A percentile compares a stretch with the other conserved stretches of the same genome.
Evolutionary conservation across 2,888 invertebrate species (phyloP).

Genomic region (Schizotus pectinicornis): DNA sequence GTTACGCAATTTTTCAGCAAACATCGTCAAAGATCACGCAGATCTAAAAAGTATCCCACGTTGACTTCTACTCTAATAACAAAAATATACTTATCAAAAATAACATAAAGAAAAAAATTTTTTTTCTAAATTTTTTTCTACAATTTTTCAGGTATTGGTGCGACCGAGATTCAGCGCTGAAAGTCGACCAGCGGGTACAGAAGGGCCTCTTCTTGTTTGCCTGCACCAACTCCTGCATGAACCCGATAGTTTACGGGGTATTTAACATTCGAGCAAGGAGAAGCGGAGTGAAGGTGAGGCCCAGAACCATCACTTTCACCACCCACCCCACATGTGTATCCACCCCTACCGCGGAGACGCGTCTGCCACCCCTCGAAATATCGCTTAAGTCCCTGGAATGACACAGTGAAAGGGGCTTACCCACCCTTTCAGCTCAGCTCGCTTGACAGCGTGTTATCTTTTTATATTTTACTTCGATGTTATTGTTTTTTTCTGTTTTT

Average conservation of each 20-base stretch:
- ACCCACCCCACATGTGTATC: constrained; percentile 33
- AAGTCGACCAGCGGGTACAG: constrained; percentile 79
- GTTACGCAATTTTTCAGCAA: too few relatives aligned
- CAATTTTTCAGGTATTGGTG: constrained; percentile 80
- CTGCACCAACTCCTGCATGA: constrained; percentile 95
- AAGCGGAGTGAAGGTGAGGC: constrained; percentile 54
- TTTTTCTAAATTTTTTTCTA: constrained; percentile 5
- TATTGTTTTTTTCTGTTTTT: neutral
- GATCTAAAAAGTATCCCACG: too few relatives aligned
- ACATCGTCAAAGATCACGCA: too few relatives aligned
- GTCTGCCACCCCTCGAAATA: constrained; percentile 48
- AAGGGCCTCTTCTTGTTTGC: constrained; percentile 91
- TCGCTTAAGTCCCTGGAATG: constrained; percentile 49
- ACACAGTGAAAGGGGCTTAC: neutral
- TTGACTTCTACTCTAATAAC: too few relatives aligned
- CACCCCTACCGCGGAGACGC: constrained; percentile 52
- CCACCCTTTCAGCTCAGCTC: neutral
- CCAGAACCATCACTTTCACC: constrained; percentile 46
- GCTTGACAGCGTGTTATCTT: neutral
- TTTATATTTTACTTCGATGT: neutral
- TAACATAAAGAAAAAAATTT: neutral
- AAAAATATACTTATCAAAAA: too few relatives aligned
- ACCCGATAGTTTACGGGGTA: constrained; percentile 93
- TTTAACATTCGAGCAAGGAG: constrained; percentile 75
- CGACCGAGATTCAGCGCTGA: constrained; percentile 72